A percentile compares a stretch with the other conserved stretches of the same genome.
Evolutionary conservation across 1,140 invertebrate species (phyloP).

Genomic region (Tetragnatha versicolor): DNA sequence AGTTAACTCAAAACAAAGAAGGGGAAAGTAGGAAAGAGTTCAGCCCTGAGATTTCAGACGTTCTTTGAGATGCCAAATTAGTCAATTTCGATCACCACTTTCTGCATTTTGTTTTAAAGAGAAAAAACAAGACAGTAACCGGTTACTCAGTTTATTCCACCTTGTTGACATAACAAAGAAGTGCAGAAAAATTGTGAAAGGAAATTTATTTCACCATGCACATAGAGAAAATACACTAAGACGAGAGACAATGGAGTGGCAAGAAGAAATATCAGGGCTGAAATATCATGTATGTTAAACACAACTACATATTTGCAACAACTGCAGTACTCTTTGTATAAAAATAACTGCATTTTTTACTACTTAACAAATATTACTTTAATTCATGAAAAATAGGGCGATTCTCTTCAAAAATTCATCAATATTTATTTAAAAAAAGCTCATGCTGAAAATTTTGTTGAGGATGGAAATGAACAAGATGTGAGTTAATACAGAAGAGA

Average conservation of each 20-base stretch:
- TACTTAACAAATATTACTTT: too few species aligned
- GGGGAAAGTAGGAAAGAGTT: neutral
- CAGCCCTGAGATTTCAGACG: conserved; percentile 53
- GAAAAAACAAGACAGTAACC: neutral
- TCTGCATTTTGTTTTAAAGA: neutral
- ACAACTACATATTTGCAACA: too few species aligned
- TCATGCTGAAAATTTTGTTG: too few species aligned
- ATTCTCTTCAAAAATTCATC: too few species aligned
- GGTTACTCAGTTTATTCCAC: conserved; percentile 39
- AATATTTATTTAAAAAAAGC: too few species aligned
- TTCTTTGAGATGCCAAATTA: too few species aligned
- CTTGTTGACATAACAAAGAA: conserved; percentile 45
- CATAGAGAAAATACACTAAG: conserved; percentile 19
- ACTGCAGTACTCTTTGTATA: too few species aligned
- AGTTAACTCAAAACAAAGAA: neutral
- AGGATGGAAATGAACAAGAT: too few species aligned
- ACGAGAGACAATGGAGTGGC: neutral
- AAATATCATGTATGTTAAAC: too few species aligned
- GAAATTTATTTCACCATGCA: conserved; percentile 39
- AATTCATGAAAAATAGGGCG: too few species aligned
- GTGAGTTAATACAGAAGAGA: too few species aligned
- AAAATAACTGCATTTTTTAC: too few species aligned
- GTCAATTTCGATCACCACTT: neutral
- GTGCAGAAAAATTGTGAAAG: conserved; percentile 36
- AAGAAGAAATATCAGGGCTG: conserved; percentile 54